phyloP scores from a whole-genome alignment of 1,140 invertebrate species.

The Drosophila takahashii region DNA sequence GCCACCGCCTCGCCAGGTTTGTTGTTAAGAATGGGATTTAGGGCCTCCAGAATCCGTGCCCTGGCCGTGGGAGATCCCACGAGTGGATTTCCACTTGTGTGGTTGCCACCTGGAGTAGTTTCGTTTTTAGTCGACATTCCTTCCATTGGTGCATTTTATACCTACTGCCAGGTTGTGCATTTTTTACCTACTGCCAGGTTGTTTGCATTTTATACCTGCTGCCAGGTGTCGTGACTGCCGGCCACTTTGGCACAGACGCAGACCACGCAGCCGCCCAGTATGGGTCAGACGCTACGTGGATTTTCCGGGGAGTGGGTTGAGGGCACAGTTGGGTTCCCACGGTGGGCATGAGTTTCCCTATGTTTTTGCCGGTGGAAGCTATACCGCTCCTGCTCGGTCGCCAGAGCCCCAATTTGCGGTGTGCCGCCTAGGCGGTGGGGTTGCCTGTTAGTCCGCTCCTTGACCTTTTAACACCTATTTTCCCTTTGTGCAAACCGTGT shows the following conservation, averaged over 20 bases:
- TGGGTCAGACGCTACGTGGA: neutral
- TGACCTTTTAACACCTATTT: too few species aligned
- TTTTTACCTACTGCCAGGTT: neutral
- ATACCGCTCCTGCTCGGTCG: too few species aligned
- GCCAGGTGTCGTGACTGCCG: neutral
- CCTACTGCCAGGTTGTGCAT: neutral
- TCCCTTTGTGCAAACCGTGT: too few species aligned
- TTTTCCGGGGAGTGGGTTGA: neutral
- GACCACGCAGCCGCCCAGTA: neutral
- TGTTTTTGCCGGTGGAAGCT: too few species aligned
- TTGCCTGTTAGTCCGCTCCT: too few species aligned
- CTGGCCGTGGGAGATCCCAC: neutral
- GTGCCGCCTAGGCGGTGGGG: too few species aligned
- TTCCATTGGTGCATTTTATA: neutral
- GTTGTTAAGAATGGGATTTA: neutral
- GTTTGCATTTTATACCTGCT: neutral
- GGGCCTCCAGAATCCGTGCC: slow-evolving; percentile 1
- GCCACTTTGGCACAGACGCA: neutral
- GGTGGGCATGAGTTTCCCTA: too few species aligned
- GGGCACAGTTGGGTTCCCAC: too few species aligned
- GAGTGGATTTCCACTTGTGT: neutral
- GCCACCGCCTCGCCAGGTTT: too few species aligned
- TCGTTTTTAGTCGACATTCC: neutral
- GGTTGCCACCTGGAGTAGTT: slow-evolving; percentile 1
- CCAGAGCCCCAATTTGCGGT: too few species aligned